Conservation (phyloP, 2,113 vertebrate genomes). For the Otis tarda region DNA sequence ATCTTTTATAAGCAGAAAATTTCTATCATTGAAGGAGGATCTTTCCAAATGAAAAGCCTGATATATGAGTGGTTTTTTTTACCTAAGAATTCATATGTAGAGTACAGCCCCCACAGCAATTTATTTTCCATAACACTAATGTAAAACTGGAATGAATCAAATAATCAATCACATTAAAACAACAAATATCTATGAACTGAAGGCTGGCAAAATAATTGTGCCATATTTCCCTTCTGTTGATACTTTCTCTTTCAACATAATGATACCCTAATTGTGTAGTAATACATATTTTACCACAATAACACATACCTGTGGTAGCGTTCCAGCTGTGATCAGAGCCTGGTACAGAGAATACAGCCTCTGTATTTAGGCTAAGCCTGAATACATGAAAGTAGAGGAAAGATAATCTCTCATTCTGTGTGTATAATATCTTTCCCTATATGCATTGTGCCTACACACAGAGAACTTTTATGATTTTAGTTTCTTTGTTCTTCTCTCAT, state of each 20-base stretch:
- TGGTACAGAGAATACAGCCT: neutral
- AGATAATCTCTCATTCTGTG: neutral
- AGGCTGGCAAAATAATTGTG: neutral
- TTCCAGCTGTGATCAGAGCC: constrained; percentile 1
- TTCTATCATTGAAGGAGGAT: neutral
- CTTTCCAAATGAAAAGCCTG: neutral
- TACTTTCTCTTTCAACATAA: neutral
- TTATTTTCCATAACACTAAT: neutral
- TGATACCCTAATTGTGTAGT: neutral
- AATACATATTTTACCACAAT: neutral
- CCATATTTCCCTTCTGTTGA: neutral
- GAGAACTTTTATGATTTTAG: neutral
- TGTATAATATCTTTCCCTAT: neutral
- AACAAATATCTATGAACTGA: neutral
- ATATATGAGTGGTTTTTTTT: neutral
- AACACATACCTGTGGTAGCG: neutral
- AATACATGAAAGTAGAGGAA: neutral
- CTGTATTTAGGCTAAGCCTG: neutral
- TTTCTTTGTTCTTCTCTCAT: neutral
- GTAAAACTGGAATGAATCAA: neutral
- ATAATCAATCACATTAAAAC: neutral
- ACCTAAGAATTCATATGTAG: neutral
- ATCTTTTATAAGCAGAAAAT: neutral
- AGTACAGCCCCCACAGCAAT: neutral
- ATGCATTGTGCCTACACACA: neutral